A percentile compares a stretch with the other conserved stretches of the same genome.
Evolutionary conservation across 2,888 invertebrate species (phyloP).

Genomic region (Trissolcus brochymenae): DNA sequence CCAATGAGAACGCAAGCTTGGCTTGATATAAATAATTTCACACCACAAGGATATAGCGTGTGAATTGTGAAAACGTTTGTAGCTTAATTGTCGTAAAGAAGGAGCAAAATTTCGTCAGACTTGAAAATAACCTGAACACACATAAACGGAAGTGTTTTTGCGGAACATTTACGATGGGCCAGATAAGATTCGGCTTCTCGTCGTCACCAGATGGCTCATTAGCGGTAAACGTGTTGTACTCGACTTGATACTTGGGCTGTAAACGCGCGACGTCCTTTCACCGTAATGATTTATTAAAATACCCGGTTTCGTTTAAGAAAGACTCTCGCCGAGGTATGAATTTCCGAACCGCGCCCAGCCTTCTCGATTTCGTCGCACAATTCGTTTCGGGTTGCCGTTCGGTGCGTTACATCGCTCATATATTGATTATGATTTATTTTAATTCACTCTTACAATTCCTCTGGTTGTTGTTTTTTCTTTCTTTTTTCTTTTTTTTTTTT

Average conservation of each 20-base stretch:
- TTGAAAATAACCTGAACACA: conserved; percentile 28
- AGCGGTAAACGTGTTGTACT: conserved; percentile 60
- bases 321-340: conserved; percentile 40
- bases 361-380: conserved; percentile 53
- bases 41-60: conserved; percentile 39
- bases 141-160: conserved; percentile 56
- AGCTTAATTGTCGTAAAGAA: conserved; percentile 31
- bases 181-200: conserved; percentile 64
- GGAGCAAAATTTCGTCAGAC: conserved; percentile 25
- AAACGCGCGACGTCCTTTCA: conserved; percentile 57
- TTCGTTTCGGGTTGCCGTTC: conserved; percentile 41
- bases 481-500: no score
- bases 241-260: conserved; percentile 47
- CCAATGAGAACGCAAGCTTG: background rate
- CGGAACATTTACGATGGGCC: conserved; percentile 62
- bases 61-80: conserved; percentile 32
- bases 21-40: conserved; percentile 22
- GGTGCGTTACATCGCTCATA: conserved; percentile 23
- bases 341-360: conserved; percentile 56
- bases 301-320: conserved; percentile 51
- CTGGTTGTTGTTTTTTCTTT: no score
- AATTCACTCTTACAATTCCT: conserved; percentile 10
- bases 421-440: conserved; percentile 50
- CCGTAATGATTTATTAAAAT: conserved; percentile 58
- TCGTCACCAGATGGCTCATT: conserved; percentile 68